Evolutionary conservation across 2,888 invertebrate species (phyloP).

Genomic region (Caenorhabditis angaria): DNA sequence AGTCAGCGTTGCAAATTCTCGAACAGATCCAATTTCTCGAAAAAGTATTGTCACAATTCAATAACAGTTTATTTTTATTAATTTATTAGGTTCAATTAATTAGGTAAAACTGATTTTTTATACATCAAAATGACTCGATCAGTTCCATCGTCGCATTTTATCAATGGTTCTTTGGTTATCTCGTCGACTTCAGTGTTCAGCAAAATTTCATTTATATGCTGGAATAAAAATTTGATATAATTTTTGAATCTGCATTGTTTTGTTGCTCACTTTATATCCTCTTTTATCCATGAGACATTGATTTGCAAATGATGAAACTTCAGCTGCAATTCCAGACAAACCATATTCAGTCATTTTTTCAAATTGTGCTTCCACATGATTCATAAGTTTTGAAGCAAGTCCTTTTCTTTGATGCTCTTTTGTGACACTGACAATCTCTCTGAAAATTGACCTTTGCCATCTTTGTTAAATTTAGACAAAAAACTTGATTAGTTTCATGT

Average conservation of each 20-base stretch:
- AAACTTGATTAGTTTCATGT: neutral
- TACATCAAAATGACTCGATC: constrained; percentile 22
- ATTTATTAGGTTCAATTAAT: neutral
- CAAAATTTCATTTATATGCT: constrained; percentile 20
- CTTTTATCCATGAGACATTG: constrained; percentile 33
- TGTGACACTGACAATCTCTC: constrained; percentile 35
- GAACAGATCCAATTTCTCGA: too few relatives aligned
- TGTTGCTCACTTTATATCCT: constrained; percentile 18
- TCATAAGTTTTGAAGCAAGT: constrained; percentile 28
- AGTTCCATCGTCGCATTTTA: constrained; percentile 32
- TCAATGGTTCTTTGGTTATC: constrained; percentile 7
- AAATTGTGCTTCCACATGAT: constrained; percentile 10
- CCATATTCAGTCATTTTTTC: constrained; percentile 12
- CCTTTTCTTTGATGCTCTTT: constrained; percentile 32
- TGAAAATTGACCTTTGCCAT: constrained; percentile 14
- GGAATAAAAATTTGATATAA: constrained; percentile 7
- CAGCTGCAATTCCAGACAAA: constrained; percentile 26
- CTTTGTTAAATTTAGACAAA: neutral
- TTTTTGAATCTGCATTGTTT: neutral
- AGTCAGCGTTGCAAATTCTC: neutral
- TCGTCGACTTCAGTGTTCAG: constrained; percentile 17
- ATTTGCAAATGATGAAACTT: constrained; percentile 31
- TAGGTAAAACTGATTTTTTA: constrained; percentile 15
- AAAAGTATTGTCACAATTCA: too few relatives aligned
- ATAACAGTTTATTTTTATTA: neutral